Conservation (phyloP, 2,797 vertebrate species). For the Aerospiza tachiro region DNA sequence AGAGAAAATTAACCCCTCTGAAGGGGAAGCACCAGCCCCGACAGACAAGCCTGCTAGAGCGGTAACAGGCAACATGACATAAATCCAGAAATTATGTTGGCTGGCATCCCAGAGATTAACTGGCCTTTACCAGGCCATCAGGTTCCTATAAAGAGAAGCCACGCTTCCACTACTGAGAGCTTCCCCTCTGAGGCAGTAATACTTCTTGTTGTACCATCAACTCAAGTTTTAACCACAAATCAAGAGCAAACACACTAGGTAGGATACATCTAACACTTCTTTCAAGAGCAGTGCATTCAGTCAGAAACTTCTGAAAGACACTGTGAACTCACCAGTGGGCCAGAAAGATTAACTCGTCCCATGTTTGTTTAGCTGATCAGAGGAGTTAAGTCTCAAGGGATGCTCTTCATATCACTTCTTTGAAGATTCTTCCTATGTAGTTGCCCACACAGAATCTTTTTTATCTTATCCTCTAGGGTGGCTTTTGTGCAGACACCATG, state of each 20-base stretch:
- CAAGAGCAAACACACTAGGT: not conserved
- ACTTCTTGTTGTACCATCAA: not conserved
- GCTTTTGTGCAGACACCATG: not conserved
- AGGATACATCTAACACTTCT: not conserved
- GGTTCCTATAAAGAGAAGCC: not conserved
- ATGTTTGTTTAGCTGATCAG: not conserved
- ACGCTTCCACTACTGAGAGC: not conserved
- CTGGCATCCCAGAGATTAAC: not conserved
- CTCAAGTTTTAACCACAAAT: not conserved
- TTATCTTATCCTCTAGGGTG: not conserved
- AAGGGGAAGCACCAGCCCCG: not conserved
- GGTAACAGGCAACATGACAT: not conserved
- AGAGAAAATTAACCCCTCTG: constrained; percentile 8
- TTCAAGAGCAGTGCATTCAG: not conserved
- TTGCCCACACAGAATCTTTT: not conserved
- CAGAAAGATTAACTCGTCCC: not conserved
- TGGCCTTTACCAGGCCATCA: not conserved
- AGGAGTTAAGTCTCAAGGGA: not conserved
- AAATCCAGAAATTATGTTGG: not conserved
- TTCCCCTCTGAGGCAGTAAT: not conserved
- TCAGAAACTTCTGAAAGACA: not conserved
- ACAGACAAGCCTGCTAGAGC: not conserved
- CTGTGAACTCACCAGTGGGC: not conserved
- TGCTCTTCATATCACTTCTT: not conserved
- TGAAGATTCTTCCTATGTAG: not conserved